phyloP scores from a whole-genome alignment of 1,140 invertebrate species.

The Polypedilum pembai region DNA sequence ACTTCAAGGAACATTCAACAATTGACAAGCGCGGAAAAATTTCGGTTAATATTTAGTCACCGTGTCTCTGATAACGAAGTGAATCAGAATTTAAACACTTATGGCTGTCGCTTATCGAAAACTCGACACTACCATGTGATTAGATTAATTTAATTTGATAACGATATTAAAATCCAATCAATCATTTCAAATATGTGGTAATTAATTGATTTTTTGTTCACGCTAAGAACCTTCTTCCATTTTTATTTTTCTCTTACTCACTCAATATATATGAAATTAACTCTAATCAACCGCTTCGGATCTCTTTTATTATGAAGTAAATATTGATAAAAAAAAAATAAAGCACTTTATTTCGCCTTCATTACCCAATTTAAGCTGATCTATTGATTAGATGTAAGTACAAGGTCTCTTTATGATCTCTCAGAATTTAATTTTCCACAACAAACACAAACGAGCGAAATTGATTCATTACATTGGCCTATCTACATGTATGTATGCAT shows the following conservation, averaged over 20 bases:
- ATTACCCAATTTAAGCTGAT: not conserved
- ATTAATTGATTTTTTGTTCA: conserved; percentile 20
- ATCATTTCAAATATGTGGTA: conserved; percentile 24
- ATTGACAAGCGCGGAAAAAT: not conserved
- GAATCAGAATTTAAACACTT: not conserved
- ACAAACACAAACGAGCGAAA: not conserved
- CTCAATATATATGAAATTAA: conserved; percentile 20
- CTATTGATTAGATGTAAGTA: not conserved
- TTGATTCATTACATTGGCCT: not conserved
- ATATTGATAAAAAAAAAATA: not conserved
- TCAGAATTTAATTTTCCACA: not conserved
- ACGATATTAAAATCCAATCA: conserved; percentile 26
- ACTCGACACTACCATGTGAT: not conserved
- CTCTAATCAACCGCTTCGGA: not conserved
- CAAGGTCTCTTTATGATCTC: no score
- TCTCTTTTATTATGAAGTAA: conserved; percentile 1
- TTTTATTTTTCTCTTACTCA: not conserved
- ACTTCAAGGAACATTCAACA: conserved; percentile 10
- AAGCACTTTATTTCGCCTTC: not conserved
- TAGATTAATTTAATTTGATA: conserved; percentile 29
- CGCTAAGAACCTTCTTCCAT: not conserved
- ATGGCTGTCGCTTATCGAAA: not conserved
- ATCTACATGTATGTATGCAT: not conserved
- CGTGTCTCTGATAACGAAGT: not conserved
- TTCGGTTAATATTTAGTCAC: not conserved